phyloP scores from a whole-genome alignment of 1,140 invertebrate species.

The Himalopsyche phryganea region DNA sequence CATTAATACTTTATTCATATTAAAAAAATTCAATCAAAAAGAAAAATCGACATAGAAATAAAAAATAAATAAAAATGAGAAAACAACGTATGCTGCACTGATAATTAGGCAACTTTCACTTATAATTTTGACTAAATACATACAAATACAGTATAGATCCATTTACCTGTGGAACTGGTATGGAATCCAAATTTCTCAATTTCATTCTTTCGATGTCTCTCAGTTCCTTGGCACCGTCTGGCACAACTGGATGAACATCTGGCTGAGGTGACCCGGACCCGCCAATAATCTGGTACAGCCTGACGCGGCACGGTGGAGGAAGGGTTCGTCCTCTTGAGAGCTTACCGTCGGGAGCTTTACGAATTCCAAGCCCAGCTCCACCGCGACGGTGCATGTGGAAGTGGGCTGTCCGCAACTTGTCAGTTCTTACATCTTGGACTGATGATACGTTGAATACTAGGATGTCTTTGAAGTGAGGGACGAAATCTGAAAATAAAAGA shows the following conservation, averaged over 20 bases:
- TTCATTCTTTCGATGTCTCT: slow-evolving; percentile 27
- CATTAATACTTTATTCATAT: no score
- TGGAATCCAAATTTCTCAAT: slow-evolving; percentile 24
- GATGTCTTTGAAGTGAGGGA: slow-evolving; percentile 27
- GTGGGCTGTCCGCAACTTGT: slow-evolving; percentile 24
- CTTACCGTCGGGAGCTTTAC: not conserved
- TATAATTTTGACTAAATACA: no score
- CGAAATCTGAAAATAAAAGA: slow-evolving; percentile 25
- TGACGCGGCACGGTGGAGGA: slow-evolving; percentile 27
- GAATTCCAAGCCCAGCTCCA: slow-evolving; percentile 7
- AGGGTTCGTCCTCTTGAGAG: not conserved
- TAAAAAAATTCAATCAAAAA: no score
- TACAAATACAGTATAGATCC: no score
- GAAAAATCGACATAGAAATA: no score
- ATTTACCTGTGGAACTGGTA: slow-evolving; percentile 26
- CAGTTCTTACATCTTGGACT: not conserved
- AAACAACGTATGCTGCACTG: no score
- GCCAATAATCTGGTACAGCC: slow-evolving; percentile 22
- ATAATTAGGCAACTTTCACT: no score
- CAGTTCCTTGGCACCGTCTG: slow-evolving; percentile 7
- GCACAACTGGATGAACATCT: slow-evolving; percentile 12
- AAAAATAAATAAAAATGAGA: no score
- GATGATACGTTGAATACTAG: slow-evolving; percentile 25
- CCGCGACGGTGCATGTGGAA: slow-evolving; percentile 24
- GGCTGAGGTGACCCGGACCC: slow-evolving; percentile 10